These are phyloP conservation scores for Sardinella longiceps DNA, from an alignment of 2,797 vertebrate genomes.

Conservation along the genomic window DNA sequence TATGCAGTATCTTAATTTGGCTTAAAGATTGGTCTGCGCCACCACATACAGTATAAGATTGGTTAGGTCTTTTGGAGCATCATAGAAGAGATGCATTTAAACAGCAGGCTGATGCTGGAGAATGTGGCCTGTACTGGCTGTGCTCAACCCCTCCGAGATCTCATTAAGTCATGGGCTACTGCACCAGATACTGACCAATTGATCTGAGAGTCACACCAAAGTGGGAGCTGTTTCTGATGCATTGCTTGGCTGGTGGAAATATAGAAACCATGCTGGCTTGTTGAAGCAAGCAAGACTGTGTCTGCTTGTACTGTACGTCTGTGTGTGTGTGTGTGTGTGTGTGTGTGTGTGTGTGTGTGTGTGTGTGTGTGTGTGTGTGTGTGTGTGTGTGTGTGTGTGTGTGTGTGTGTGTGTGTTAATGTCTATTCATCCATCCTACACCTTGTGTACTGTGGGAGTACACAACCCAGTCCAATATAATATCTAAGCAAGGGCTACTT, in stretches of 20 bases:
- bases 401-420: neutral
- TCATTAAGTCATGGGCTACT: conserved; percentile 67
- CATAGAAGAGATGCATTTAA: conserved; percentile 29
- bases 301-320: neutral
- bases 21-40: neutral
- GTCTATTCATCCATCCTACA: neutral
- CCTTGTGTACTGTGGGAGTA: neutral
- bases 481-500: neutral
- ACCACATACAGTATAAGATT: neutral
- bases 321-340: neutral
- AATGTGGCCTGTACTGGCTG: conserved; percentile 47
- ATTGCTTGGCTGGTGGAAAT: conserved; percentile 28
- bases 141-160: conserved; percentile 61
- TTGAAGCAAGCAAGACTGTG: neutral
- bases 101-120: conserved; percentile 51
- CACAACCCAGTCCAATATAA: neutral
- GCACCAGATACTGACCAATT: conserved; percentile 66
- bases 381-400: conserved; percentile 6
- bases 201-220: conserved; percentile 63
- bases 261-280: neutral
- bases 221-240: conserved; percentile 26
- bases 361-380: neutral
- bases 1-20: neutral
- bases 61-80: neutral
- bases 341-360: neutral